A percentile compares a stretch with the other conserved stretches of the same genome.
Conservation (phyloP, 2,888 invertebrate species). For the Polietes domitor region DNA sequence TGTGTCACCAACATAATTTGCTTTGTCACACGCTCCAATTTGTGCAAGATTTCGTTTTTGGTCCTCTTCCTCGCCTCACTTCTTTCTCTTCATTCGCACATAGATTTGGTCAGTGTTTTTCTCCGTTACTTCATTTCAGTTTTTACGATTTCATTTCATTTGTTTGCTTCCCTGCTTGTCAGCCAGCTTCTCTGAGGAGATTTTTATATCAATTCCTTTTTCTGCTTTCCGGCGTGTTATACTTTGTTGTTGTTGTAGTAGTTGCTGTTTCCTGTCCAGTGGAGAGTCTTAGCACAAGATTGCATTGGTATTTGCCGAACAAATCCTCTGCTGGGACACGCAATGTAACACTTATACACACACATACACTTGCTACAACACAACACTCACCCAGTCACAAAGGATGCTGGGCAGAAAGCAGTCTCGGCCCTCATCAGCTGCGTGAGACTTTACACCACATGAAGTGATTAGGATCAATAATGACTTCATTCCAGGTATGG, state of each 20-base stretch:
- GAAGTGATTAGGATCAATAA: constrained; percentile 23
- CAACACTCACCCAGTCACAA: neutral
- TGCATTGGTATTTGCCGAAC: neutral
- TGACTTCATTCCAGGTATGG: constrained; percentile 13
- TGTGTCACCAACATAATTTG: constrained; percentile 53
- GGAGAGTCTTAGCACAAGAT: neutral
- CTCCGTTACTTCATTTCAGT: neutral
- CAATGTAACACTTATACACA: neutral
- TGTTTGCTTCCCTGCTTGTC: neutral
- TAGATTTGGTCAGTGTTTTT: neutral
- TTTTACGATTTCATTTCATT: constrained; percentile 12
- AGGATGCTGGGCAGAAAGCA: neutral
- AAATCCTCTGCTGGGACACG: neutral
- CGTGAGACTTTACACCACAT: constrained; percentile 18
- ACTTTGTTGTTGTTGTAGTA: neutral
- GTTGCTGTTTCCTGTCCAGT: too few species aligned
- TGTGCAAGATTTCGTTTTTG: constrained; percentile 21
- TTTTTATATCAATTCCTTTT: neutral
- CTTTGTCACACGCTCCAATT: constrained; percentile 36
- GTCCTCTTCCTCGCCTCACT: neutral
- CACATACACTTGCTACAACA: neutral
- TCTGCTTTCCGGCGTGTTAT: neutral
- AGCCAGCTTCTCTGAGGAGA: neutral
- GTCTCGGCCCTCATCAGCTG: neutral
- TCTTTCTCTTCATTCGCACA: neutral